phyloP scores from a whole-genome alignment of 1,140 invertebrate genomes.

The Hyles vespertilio region DNA sequence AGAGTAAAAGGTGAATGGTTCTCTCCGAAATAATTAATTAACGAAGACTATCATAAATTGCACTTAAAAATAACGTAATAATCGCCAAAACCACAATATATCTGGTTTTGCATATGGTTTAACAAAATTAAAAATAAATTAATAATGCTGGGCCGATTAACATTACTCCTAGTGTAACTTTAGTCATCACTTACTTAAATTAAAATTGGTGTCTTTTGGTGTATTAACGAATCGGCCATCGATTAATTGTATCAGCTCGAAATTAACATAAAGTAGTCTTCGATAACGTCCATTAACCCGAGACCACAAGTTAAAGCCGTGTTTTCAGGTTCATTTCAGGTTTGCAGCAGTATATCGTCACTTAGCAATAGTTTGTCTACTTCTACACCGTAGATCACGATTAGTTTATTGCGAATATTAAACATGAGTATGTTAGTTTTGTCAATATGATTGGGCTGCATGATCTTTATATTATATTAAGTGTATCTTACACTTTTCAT shows the following conservation, averaged over 20 bases:
- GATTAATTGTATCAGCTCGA: slow-evolving; percentile 56
- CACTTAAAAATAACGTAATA: slow-evolving; percentile 18
- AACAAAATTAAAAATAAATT: slow-evolving; percentile 29
- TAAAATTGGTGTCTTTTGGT: slow-evolving; percentile 62
- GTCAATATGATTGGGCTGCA: slow-evolving; percentile 20
- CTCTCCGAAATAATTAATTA: slow-evolving; percentile 8
- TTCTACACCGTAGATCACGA: not conserved
- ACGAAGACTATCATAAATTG: slow-evolving; percentile 8
- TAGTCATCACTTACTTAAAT: slow-evolving; percentile 26
- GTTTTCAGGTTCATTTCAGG: slow-evolving; percentile 54
- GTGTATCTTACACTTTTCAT: slow-evolving; percentile 12
- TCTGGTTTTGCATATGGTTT: slow-evolving; percentile 43
- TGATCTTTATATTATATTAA: slow-evolving; percentile 19
- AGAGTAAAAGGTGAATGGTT: slow-evolving; percentile 48
- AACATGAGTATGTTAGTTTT: slow-evolving; percentile 4
- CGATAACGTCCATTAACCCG: slow-evolving; percentile 67
- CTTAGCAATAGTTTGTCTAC: slow-evolving; percentile 21
- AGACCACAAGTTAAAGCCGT: slow-evolving; percentile 67
- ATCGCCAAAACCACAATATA: slow-evolving; percentile 52
- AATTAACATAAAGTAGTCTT: slow-evolving; percentile 64
- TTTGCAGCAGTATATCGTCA: slow-evolving; percentile 51
- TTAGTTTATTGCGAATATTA: too few species aligned
- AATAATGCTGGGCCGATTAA: slow-evolving; percentile 58
- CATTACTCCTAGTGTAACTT: slow-evolving; percentile 42
- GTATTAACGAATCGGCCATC: slow-evolving; percentile 63